Evolutionary conservation across 2,888 invertebrate genomes (phyloP).

Genomic region (Lucinisca nassula): DNA sequence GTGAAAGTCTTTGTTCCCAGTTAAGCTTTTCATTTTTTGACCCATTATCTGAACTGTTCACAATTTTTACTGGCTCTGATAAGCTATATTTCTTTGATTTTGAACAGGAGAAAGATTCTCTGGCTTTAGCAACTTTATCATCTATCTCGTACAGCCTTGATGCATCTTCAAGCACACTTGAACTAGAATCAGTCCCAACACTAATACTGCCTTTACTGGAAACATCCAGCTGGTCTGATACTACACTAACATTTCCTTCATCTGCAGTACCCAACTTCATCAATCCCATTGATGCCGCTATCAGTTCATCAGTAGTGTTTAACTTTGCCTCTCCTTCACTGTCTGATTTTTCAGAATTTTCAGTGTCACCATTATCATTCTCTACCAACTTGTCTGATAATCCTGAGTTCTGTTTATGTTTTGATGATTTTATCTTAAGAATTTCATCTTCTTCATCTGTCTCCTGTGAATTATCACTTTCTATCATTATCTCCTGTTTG

Average conservation of each 20-base stretch:
- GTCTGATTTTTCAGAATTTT: background rate
- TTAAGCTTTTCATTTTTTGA: no score
- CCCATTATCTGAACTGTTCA: no score
- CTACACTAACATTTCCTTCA: background rate
- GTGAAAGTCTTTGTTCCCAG: background rate
- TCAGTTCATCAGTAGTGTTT: conserved; percentile 67
- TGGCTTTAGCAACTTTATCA: background rate
- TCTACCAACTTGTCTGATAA: background rate
- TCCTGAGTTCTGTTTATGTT: background rate
- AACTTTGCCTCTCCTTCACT: conserved; percentile 28
- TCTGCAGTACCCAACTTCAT: conserved; percentile 12
- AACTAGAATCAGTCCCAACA: background rate
- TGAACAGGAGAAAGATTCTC: background rate
- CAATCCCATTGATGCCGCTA: conserved; percentile 51
- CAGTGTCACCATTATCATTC: background rate
- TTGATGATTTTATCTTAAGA: background rate
- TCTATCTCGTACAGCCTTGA: background rate
- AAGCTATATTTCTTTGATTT: background rate
- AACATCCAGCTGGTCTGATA: conserved; percentile 15
- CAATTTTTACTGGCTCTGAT: no score
- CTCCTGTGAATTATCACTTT: background rate
- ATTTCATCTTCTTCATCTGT: background rate
- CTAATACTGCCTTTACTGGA: background rate
- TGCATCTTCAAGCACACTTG: background rate
- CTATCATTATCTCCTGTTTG: background rate